Evolutionary conservation across 2,113 vertebrate genomes (phyloP), one percentile per base, ranked within the genome.

Genomic region (Macaca nemestrina): DNA sequence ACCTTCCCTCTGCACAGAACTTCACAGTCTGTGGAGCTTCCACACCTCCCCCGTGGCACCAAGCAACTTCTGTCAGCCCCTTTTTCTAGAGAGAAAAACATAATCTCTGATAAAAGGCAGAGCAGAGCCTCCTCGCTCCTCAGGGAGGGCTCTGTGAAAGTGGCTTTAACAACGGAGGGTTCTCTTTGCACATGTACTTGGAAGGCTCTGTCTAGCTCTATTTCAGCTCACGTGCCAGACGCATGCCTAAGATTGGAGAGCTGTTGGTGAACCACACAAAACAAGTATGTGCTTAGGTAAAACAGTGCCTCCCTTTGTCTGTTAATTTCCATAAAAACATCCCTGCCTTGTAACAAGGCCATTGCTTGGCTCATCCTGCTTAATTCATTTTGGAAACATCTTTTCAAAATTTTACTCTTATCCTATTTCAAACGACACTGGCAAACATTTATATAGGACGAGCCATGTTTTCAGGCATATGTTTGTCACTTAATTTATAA

Each of bases 341-440:
- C 11, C 75, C 59, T 68, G 40, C 52, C 93, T 96, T 75, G 23
- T 82, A 43, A 78, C 61, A 68, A 88, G 61, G 59, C 52, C 84
- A 40, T 48, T 40, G 40, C 78, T 84, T 50, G 52, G 84, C 16
- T 84, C 81, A 82, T 38, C 55, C 95, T 75, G 32, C 73, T 88
- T 68, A 73, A 83, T 13, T 70, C 87, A 27, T 38, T 82, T 86
- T 80, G 27, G 84, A 95, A 97, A 83, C 85, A 61, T 82, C 68
- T 45, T 93, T 78, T 61, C 67, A 68, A n/a, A 48, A 81, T 40
- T 79, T 96, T 20, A 55, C 45, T 87, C 25, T 93, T 45, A 32
- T 57, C 40, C 22, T 64, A 23, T 86, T 90, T 86, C 87, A 84
- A 16, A 94, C 27, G 20, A 67, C 27, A 50, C 43, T 67, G 43